phyloP scores from a whole-genome alignment of 2,113 vertebrate species.

The Alectura lathami region DNA sequence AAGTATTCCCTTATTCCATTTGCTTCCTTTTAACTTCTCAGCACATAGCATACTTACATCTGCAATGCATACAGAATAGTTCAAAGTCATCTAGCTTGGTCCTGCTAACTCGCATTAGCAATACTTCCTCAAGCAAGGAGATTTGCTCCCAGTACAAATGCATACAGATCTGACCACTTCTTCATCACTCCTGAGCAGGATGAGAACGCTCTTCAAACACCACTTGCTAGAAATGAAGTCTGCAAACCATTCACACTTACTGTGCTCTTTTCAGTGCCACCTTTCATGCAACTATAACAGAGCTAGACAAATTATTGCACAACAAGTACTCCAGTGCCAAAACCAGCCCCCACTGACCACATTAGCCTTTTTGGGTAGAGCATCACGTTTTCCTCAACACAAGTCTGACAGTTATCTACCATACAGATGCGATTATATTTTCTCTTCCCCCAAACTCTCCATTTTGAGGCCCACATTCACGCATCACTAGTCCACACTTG shows the following conservation, averaged over 20 bases:
- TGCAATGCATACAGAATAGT: fast-evolving
- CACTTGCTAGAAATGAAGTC: background rate
- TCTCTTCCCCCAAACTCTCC: background rate
- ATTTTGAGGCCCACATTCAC: background rate
- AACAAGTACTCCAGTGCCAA: background rate
- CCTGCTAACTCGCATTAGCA: background rate
- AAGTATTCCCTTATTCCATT: background rate
- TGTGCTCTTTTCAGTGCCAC: background rate
- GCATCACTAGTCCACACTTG: background rate
- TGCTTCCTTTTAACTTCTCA: background rate
- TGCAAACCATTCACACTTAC: background rate
- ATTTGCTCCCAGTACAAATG: background rate
- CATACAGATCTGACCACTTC: background rate
- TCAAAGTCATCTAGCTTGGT: background rate
- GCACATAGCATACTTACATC: too few species aligned
- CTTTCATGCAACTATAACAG: background rate
- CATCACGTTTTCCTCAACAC: background rate
- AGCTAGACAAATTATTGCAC: background rate
- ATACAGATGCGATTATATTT: background rate
- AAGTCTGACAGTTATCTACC: background rate
- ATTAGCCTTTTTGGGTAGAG: background rate
- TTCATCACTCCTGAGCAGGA: background rate
- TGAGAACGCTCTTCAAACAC: background rate
- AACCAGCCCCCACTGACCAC: background rate
- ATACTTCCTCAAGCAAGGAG: background rate